Base-by-base conservation (phyloP, 2,888 invertebrate genomes). In the Cerastis leucographa region DNA sequence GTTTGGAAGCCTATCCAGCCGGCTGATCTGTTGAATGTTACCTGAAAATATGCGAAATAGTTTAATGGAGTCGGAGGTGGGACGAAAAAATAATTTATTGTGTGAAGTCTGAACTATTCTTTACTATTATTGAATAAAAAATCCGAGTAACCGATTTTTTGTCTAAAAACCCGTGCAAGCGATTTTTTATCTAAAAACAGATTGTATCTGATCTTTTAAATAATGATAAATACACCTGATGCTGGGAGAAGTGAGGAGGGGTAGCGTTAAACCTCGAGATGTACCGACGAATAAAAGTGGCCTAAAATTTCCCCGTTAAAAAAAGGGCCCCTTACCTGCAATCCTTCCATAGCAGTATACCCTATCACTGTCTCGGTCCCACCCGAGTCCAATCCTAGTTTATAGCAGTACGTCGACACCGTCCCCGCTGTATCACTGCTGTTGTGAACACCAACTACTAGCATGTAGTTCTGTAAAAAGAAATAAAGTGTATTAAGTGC, bases 321-420 rank as follows among this genome's bases (percentile, higher is more conserved):
- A 35, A 3, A 35, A 35, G 1, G 35, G 35, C 35, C 2, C 35
- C 3, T 46, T 88, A 96, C 95, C 93, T 95, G 90, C 59, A 96
- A 92, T 8, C 97, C 97, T 87, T 97, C 97, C 96, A 97, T 95
- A 0, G 96, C 97, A 0, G 96, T 96, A 73, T 96, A 97, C 0
- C 97, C 97, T 0, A 97, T 89, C 0, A 97, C 95, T 0, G 96
- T 96, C 72, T 95, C 96, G 2, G 91, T 90, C 0, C 93, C 93
- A 0, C 96, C 95, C 0, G 94, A 92, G 66, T 97, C 96, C 2
- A 97, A 83, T 0, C 96, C 97, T 69, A 97, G 84, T 77, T 97
- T 97, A 89, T 97, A 97, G 86, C 97, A 97, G 83, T 93, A 96
- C 74, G 95, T 93, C 0, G 95, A 92, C 0, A 94, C 92, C 0